A percentile compares a stretch with the other conserved stretches of the same genome.
phyloP scores from a whole-genome alignment of 2,888 invertebrate species.

The Philereme vetulata region DNA sequence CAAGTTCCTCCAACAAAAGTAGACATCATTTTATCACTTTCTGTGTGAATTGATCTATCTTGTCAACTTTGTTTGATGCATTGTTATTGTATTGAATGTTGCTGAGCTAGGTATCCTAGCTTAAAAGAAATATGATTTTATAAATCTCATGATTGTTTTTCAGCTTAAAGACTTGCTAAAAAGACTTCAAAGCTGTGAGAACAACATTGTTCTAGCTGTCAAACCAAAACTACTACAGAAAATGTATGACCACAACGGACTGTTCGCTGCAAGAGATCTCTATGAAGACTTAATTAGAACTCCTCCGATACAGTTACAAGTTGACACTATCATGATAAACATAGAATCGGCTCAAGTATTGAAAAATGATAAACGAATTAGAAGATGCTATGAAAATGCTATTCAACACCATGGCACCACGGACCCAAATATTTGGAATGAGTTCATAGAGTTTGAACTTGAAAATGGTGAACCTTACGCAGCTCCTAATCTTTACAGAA shows the following conservation, averaged over 20 bases:
- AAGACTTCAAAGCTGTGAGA: slow-evolving; percentile 76
- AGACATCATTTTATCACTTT: too few species aligned
- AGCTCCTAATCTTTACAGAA: slow-evolving; percentile 82
- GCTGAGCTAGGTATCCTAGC: too few species aligned
- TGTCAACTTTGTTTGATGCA: neutral
- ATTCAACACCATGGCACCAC: slow-evolving; percentile 86
- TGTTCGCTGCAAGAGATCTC: slow-evolving; percentile 84
- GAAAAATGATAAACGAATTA: slow-evolving; percentile 75
- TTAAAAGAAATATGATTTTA: neutral
- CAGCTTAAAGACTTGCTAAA: slow-evolving; percentile 68
- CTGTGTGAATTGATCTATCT: too few species aligned
- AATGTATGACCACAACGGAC: slow-evolving; percentile 74
- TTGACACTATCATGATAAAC: slow-evolving; percentile 86
- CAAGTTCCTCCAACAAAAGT: too few species aligned
- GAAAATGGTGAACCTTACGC: slow-evolving; percentile 83
- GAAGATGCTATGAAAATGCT: slow-evolving; percentile 85
- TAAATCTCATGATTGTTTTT: slow-evolving; percentile 24
- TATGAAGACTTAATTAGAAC: slow-evolving; percentile 84
- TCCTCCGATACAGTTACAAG: slow-evolving; percentile 84
- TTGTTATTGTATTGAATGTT: neutral
- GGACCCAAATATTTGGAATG: slow-evolving; percentile 88
- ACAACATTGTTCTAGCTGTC: slow-evolving; percentile 74
- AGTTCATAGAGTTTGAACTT: slow-evolving; percentile 88
- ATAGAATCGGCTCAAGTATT: slow-evolving; percentile 77
- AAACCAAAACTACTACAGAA: slow-evolving; percentile 86